A percentile compares a stretch with the other conserved stretches of the same genome.
Evolutionary conservation across 2,113 vertebrate species (phyloP).

Genomic region (Stigmatopora argus): DNA sequence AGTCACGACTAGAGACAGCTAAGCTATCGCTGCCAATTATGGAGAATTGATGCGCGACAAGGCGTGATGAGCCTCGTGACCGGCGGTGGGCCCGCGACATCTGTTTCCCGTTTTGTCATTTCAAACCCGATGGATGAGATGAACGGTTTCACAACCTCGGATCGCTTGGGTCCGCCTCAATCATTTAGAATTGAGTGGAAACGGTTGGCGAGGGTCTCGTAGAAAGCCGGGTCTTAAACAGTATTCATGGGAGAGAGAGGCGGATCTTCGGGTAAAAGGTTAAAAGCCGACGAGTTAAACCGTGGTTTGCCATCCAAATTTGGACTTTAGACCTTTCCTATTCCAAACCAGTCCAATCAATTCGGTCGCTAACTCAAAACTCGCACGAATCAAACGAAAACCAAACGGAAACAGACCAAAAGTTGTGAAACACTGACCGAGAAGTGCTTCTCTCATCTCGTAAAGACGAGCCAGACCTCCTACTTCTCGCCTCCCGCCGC

Average conservation of each 20-base stretch:
- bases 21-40: background rate
- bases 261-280: too few species aligned
- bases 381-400: slow-evolving; percentile 27
- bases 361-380: background rate
- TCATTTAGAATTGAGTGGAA: background rate
- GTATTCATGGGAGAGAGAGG: too few species aligned
- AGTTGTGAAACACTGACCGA: background rate
- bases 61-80: background rate
- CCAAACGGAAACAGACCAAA: slow-evolving; percentile 18
- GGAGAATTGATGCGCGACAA: background rate
- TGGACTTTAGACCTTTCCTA: background rate
- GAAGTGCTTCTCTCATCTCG: slow-evolving; percentile 13
- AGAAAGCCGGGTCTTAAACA: too few species aligned
- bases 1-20: background rate
- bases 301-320: background rate
- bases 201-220: background rate
- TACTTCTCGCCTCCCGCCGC: slow-evolving; percentile 2
- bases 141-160: background rate
- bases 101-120: background rate
- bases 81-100: background rate
- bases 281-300: background rate
- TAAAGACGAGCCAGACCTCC: background rate
- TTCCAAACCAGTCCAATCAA: too few species aligned
- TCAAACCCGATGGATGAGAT: background rate
- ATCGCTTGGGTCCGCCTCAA: too few species aligned